Evolutionary conservation across 2,113 vertebrate genomes (phyloP), one percentile per base, ranked within the genome.

Genomic region (Hypocryptadius cinnamomeus): DNA sequence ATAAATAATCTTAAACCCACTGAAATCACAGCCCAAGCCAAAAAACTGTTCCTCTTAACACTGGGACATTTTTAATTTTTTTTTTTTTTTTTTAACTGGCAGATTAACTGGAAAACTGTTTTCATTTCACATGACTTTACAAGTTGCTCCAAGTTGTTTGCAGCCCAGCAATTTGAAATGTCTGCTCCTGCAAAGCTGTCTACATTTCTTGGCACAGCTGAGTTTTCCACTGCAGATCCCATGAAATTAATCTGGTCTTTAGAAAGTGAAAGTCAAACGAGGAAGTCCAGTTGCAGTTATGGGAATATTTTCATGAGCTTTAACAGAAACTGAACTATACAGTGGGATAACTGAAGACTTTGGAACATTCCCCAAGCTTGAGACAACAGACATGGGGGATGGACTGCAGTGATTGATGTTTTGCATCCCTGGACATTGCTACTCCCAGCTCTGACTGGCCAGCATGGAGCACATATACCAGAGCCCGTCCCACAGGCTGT

Each of bases 111-210:
- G 44, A 79, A 78, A 94, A 92, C 54, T 61, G 20, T 79, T 93
- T 89, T 83, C 22, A 54, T 92, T 93, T 93, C 84, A 69, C 66
- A 61, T 66, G 35, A 50, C 63, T 93, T 89, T 82, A 72, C 63
- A 70, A 82, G 74, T 92, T 82, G 51, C 53, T 91, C 89, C 87
- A 72, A 85, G 59, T 56, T 15, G 2, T 68, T 93, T 86, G 51
- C 77, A 92, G 84, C 39, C 54, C 91, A 85, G 63, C 78, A 72
- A 79, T 85, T 54, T 79, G 66, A 89, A 96, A 81, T 73, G 80
- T 82, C 92, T 89, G 81, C 66, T 82, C 54, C 70, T 54, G 70
- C 84, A 93, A 92, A 92, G 70, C 85, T 63, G 79, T 94, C 96
- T 94, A 37, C 50, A 21, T 92, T 95, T 87, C 73, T 92, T 95